Evolutionary conservation across 2,797 vertebrate species (phyloP).

Genomic region (Rhinatrema bivittatum): DNA sequence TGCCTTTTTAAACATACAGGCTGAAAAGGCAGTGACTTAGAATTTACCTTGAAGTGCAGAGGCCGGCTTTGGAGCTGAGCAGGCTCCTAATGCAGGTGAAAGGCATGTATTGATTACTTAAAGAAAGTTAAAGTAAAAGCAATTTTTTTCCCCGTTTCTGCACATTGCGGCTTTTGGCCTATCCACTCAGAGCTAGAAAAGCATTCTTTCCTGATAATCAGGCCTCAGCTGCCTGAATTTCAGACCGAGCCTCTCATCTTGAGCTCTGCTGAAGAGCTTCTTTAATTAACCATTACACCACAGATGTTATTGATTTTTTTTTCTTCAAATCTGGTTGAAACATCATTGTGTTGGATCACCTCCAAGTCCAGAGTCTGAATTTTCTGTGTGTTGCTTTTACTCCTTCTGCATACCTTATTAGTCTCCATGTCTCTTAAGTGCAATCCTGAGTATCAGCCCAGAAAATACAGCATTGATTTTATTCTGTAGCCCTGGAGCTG

Average conservation of each 20-base stretch:
- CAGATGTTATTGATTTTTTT: constrained; percentile 99
- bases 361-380: constrained; percentile 72
- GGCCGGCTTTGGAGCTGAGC: constrained; percentile 37
- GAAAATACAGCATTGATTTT: constrained; percentile 97
- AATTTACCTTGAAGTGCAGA: constrained; percentile 43
- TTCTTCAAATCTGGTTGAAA: constrained; percentile 74
- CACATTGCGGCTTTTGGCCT: constrained; percentile 87
- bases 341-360: constrained; percentile 80
- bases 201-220: constrained; percentile 99
- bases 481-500: constrained; percentile 55
- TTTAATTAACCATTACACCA: constrained; percentile 99
- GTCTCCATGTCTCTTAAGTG: constrained; percentile 91
- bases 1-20: constrained; percentile 27
- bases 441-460: constrained; percentile 88
- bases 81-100: constrained; percentile 56
- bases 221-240: constrained; percentile 93
- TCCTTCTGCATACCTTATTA: constrained; percentile 98
- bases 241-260: constrained; percentile 96
- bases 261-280: constrained; percentile 95
- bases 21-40: constrained; percentile 37
- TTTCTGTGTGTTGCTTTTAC: constrained; percentile 75
- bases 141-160: constrained; percentile 62
- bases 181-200: constrained; percentile 95
- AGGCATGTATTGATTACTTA: constrained; percentile 66
- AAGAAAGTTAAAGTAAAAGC: constrained; percentile 73